These are phyloP conservation scores for Acanthoscelides obtectus DNA, from an alignment of 2,888 invertebrate species.

Conservation along the genomic window DNA sequence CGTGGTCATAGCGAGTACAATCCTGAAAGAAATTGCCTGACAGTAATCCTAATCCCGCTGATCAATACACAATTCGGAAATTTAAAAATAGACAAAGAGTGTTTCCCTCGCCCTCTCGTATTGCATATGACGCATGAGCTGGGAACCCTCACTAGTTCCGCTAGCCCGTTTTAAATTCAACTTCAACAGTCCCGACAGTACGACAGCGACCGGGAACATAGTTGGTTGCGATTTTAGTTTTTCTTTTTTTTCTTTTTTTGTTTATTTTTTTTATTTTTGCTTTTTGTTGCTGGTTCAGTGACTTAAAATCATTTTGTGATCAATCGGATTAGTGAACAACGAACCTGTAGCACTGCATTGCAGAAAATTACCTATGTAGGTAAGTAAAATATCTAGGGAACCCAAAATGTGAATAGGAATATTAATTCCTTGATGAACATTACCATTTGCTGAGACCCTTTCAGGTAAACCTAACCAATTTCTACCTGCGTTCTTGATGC, in stretches of 20 bases:
- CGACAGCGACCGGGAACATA: slow-evolving; percentile 29
- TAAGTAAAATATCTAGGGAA: slow-evolving; percentile 16
- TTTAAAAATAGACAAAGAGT: slow-evolving; percentile 19
- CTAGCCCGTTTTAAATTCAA: slow-evolving; percentile 9
- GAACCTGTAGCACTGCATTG: slow-evolving; percentile 19
- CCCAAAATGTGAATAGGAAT: background rate
- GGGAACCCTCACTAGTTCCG: slow-evolving; percentile 11
- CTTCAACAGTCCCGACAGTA: slow-evolving; percentile 19
- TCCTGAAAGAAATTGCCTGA: background rate
- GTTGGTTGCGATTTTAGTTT: slow-evolving; percentile 35
- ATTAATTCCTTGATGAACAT: too few relatives aligned
- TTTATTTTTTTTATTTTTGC: slow-evolving; percentile 35
- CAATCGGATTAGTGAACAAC: slow-evolving; percentile 19
- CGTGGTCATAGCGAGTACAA: background rate
- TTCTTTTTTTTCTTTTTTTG: slow-evolving; percentile 37
- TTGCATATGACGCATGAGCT: slow-evolving; percentile 11
- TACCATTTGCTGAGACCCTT: too few relatives aligned
- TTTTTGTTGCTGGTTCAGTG: slow-evolving; percentile 27
- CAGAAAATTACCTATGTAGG: slow-evolving; percentile 24
- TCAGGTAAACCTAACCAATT: background rate
- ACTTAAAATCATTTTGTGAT: slow-evolving; percentile 17
- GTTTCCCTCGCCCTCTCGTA: slow-evolving; percentile 2
- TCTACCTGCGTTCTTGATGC: background rate
- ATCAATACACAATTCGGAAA: slow-evolving; percentile 17
- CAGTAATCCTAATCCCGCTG: background rate